Evolutionary conservation across 2,113 vertebrate species (phyloP).

Genomic region (Chascanopsetta lugubris): DNA sequence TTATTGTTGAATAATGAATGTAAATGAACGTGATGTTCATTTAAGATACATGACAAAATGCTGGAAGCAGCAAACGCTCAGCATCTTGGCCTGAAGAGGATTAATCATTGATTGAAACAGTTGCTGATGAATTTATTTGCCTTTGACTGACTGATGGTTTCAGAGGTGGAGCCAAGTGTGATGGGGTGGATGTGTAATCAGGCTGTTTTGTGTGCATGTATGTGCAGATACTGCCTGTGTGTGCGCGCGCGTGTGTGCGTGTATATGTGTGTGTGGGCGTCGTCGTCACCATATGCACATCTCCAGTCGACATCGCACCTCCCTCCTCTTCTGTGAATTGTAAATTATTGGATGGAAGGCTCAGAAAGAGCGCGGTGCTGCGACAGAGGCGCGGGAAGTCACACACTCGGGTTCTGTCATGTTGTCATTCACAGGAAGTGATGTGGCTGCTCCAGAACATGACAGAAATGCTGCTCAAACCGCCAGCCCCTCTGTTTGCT

Average conservation of each 20-base stretch:
- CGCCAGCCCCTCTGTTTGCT: slow-evolving; percentile 13
- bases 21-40: too few relatives aligned
- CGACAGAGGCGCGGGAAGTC: slow-evolving; percentile 34
- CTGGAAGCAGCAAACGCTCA: background rate
- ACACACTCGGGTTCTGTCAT: slow-evolving; percentile 30
- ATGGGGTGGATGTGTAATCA: background rate
- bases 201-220: background rate
- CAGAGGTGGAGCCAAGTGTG: background rate
- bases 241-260: too few relatives aligned
- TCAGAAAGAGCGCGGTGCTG: slow-evolving; percentile 5
- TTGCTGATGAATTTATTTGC: background rate
- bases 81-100: background rate
- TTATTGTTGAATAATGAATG: too few relatives aligned
- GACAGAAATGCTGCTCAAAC: slow-evolving; percentile 14
- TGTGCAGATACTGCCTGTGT: slow-evolving; percentile 26
- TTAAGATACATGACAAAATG: background rate
- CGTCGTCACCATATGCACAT: slow-evolving; percentile 24
- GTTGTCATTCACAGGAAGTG: slow-evolving; percentile 66
- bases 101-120: background rate
- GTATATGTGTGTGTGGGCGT: slow-evolving; percentile 44
- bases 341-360: slow-evolving; percentile 11
- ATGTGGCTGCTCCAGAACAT: slow-evolving; percentile 43
- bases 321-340: slow-evolving; percentile 29
- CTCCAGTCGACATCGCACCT: slow-evolving; percentile 17
- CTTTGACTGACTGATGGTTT: background rate